Percentiles rank a stretch among this genome's conserved stretches.
Evolutionary conservation across 2,113 vertebrate genomes (phyloP).

Genomic region (Gallinago jamesoni): DNA sequence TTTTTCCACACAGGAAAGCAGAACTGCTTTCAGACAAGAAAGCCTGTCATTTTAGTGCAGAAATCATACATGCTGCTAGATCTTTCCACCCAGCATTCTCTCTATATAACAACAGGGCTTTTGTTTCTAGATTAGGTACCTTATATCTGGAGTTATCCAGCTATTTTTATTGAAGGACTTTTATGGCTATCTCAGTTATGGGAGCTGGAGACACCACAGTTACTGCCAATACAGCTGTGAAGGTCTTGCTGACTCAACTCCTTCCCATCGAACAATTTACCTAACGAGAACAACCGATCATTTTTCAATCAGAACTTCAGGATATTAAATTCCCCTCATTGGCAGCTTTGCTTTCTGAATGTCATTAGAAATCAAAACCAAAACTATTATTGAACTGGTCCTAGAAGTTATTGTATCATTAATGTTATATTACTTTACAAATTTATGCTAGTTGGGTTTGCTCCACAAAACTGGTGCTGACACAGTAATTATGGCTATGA

Average conservation of each 20-base stretch:
- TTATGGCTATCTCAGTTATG: not conserved
- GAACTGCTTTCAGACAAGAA: not conserved
- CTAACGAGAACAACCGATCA: not conserved
- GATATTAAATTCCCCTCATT: not conserved
- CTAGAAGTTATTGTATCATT: not conserved
- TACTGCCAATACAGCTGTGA: not conserved
- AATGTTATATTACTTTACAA: not conserved
- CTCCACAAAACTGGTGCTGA: not conserved
- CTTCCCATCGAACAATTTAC: not conserved
- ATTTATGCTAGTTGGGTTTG: not conserved
- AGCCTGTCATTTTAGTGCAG: not conserved
- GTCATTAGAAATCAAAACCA: not conserved
- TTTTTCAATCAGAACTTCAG: not conserved
- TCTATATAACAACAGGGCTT: not conserved
- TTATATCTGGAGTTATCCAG: not conserved
- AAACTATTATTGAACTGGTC: not conserved
- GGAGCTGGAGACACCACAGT: not conserved
- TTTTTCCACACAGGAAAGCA: not conserved
- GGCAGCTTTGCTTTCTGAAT: not conserved
- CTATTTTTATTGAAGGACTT: not conserved
- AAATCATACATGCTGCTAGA: accelerated
- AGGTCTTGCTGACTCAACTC: not conserved
- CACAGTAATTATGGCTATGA: not conserved
- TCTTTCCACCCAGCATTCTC: not conserved
- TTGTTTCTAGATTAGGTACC: not conserved